Evolutionary conservation across 2,888 invertebrate species (phyloP).

Genomic region (Encarsia formosa): DNA sequence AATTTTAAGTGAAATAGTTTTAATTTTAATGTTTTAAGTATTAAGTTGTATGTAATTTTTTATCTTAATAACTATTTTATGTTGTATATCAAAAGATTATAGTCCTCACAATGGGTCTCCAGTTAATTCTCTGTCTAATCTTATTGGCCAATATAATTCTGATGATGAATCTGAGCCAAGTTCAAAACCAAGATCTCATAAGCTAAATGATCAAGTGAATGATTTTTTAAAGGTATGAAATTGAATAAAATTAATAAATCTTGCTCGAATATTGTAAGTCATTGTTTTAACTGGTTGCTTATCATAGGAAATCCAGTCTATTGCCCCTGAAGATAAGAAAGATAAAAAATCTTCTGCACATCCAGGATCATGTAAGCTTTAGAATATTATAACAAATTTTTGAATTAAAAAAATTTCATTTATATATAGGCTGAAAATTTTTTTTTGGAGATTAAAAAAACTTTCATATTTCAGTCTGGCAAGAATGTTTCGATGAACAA

Average conservation of each 20-base stretch:
- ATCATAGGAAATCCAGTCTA: constrained; percentile 45
- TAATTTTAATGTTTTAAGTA: too few relatives aligned
- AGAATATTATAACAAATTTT: too few relatives aligned
- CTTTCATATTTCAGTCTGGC: constrained; percentile 56
- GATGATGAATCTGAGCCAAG: constrained; percentile 44
- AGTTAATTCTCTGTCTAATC: constrained; percentile 42
- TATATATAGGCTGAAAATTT: too few relatives aligned
- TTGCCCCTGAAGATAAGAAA: constrained; percentile 36
- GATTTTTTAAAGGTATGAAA: constrained; percentile 43
- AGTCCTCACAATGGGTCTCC: constrained; percentile 39
- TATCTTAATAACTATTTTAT: too few relatives aligned
- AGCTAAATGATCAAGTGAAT: constrained; percentile 45
- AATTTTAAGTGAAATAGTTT: too few relatives aligned
- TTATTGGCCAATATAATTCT: constrained; percentile 47
- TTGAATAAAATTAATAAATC: not conserved
- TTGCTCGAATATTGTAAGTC: not conserved
- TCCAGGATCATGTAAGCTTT: constrained; percentile 21
- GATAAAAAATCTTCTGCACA: constrained; percentile 13
- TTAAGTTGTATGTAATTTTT: too few relatives aligned
- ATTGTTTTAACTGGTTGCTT: not conserved
- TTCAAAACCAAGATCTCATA: constrained; percentile 31
- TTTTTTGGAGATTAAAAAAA: too few relatives aligned
- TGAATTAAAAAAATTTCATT: too few relatives aligned
- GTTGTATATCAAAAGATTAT: too few relatives aligned
- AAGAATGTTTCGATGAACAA: constrained; percentile 61